phyloP scores from a whole-genome alignment of 2,113 vertebrate species.

The Rousettus leschenaultii region DNA sequence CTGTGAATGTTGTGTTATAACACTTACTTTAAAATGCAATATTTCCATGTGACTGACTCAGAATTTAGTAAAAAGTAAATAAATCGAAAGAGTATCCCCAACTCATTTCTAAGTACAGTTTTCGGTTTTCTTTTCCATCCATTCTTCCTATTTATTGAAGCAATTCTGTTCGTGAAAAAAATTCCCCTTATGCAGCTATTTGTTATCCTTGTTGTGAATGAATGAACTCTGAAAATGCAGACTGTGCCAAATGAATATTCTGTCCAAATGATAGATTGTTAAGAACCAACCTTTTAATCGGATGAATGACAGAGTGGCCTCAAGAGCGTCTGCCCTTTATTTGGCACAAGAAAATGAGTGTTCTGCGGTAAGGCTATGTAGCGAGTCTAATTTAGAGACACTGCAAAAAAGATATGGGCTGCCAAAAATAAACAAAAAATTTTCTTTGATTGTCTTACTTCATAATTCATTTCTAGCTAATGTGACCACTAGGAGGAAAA shows the following conservation, averaged over 20 bases:
- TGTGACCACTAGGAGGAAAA: background rate
- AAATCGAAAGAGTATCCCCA: background rate
- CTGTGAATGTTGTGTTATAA: background rate
- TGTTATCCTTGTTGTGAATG: background rate
- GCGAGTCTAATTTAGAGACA: background rate
- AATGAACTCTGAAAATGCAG: conserved; percentile 31
- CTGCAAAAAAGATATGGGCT: background rate
- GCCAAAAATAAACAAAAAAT: background rate
- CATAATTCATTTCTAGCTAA: background rate
- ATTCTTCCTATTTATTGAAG: background rate
- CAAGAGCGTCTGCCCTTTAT: background rate
- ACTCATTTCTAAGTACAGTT: background rate
- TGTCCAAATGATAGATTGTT: background rate
- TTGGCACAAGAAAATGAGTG: background rate
- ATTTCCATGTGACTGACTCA: background rate
- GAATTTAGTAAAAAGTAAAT: background rate
- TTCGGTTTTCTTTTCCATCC: background rate
- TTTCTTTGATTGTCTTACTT: background rate
- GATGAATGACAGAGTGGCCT: background rate
- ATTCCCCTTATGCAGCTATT: background rate
- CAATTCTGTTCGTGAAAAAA: background rate
- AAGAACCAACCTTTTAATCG: background rate
- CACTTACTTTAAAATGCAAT: background rate
- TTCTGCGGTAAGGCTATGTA: background rate
- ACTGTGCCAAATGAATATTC: conserved; percentile 23